A percentile compares a stretch with the other conserved stretches of the same genome.
These are phyloP conservation scores for Meloe dianella DNA, from an alignment of 2,888 invertebrate species.

Conservation along the genomic window DNA sequence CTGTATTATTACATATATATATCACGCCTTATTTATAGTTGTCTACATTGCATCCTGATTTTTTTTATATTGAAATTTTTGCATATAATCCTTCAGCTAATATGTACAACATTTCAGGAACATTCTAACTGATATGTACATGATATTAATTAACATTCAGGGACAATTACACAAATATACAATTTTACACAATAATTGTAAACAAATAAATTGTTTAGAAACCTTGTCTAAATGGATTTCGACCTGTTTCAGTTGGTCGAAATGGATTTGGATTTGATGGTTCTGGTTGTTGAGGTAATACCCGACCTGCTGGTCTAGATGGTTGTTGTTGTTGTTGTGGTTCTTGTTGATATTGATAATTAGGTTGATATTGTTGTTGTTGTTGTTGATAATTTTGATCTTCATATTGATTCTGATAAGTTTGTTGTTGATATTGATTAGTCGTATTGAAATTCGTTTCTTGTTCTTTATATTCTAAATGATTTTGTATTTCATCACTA, in stretches of 20 bases:
- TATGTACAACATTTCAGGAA: conserved; percentile 54
- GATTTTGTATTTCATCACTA: conserved; percentile 77
- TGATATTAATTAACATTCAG: conserved; percentile 38
- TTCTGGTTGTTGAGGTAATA: conserved; percentile 54
- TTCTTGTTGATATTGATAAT: conserved; percentile 47
- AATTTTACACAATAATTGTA: conserved; percentile 38
- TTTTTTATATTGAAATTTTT: not conserved
- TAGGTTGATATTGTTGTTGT: conserved; percentile 36
- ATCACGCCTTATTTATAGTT: not conserved
- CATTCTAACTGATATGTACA: conserved; percentile 56
- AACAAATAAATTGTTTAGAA: conserved; percentile 57
- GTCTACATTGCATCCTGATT: not conserved
- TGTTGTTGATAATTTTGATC: conserved; percentile 42
- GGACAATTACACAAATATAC: conserved; percentile 43
- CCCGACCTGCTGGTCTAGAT: conserved; percentile 51
- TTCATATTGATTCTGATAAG: conserved; percentile 59
- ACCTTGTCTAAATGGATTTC: conserved; percentile 85
- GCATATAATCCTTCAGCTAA: conserved; percentile 18
- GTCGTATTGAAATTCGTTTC: conserved; percentile 72
- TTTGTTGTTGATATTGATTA: conserved; percentile 54
- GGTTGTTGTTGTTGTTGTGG: conserved; percentile 55
- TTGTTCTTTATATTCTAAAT: conserved; percentile 74
- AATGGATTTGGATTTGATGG: conserved; percentile 56
- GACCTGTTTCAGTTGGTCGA: conserved; percentile 58
- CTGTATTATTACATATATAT: not conserved